Percentiles rank a stretch among this genome's conserved stretches.
Conservation (phyloP, 2,797 vertebrate genomes). For the Acipenser ruthenus region DNA sequence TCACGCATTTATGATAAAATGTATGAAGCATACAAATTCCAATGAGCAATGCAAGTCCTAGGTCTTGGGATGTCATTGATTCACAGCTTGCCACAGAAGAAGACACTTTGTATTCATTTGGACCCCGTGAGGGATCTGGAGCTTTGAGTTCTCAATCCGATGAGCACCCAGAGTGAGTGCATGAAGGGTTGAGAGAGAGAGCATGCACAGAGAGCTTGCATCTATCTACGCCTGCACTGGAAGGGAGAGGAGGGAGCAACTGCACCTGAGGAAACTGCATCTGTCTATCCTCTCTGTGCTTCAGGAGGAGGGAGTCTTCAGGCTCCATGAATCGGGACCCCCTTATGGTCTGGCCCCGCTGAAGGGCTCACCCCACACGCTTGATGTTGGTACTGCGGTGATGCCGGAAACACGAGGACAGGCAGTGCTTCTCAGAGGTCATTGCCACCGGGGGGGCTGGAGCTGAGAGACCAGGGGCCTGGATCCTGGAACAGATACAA, state of each 20-base stretch:
- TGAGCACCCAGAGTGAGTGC: too few species aligned
- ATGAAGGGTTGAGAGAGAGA: background rate
- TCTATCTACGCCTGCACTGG: too few species aligned
- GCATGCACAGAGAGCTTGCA: too few species aligned
- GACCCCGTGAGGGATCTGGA: too few species aligned
- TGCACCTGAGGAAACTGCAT: background rate
- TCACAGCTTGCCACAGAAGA: too few species aligned
- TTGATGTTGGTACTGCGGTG: slow-evolving; percentile 47
- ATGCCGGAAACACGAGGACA: slow-evolving; percentile 42
- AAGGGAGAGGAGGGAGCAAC: background rate
- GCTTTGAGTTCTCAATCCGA: too few species aligned
- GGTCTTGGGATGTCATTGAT: too few species aligned
- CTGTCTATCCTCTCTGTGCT: background rate
- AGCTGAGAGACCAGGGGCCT: slow-evolving; percentile 26
- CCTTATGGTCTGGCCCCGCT: background rate
- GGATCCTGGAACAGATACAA: slow-evolving; percentile 44
- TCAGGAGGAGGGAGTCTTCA: background rate
- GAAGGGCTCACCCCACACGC: slow-evolving; percentile 41
- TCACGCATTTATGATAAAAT: too few species aligned
- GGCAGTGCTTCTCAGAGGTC: slow-evolving; percentile 44
- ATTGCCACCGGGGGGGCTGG: slow-evolving; percentile 32
- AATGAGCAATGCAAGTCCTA: too few species aligned
- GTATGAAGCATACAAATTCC: too few species aligned
- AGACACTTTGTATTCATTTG: too few species aligned
- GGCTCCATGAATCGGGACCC: too few species aligned